Conservation (phyloP, 64 coral and sea anemone genomes). For the Stichodactyla mertensii region DNA sequence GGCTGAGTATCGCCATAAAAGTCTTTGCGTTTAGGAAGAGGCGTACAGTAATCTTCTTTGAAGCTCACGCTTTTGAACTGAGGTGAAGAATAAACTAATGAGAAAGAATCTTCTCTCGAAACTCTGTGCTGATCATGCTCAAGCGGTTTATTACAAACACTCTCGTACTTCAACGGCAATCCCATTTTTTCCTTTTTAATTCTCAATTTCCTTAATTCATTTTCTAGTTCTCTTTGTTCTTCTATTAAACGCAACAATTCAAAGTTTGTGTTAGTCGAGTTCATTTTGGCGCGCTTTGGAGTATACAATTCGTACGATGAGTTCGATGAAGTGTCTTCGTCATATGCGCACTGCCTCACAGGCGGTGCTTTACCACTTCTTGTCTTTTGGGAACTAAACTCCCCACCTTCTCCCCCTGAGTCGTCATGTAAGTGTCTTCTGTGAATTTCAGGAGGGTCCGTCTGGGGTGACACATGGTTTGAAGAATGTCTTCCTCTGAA, state of each 20-base stretch:
- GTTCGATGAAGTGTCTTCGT: conserved; percentile 8
- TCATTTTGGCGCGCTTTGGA: conserved; percentile 23
- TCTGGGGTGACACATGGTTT: neutral
- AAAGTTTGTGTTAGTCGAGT: neutral
- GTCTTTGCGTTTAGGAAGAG: neutral
- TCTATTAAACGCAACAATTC: conserved; percentile 14
- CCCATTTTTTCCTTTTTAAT: conserved; percentile 6
- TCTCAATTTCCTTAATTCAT: conserved; percentile 35
- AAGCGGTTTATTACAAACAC: neutral
- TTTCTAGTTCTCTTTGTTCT: conserved; percentile 47
- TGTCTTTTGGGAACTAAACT: conserved; percentile 2
- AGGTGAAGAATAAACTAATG: neutral
- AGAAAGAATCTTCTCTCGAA: neutral
- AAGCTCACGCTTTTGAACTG: neutral
- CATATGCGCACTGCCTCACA: neutral
- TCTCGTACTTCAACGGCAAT: conserved; percentile 1
- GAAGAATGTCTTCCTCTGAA: neutral
- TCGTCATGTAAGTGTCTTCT: neutral
- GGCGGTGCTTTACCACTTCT: neutral
- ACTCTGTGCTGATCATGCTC: neutral
- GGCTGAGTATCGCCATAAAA: neutral
- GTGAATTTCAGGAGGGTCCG: neutral
- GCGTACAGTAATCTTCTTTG: neutral
- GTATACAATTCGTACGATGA: neutral
- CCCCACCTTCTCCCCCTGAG: neutral